Evolutionary conservation across 1,140 invertebrate species (phyloP).

Genomic region (Drosophila burlai): DNA sequence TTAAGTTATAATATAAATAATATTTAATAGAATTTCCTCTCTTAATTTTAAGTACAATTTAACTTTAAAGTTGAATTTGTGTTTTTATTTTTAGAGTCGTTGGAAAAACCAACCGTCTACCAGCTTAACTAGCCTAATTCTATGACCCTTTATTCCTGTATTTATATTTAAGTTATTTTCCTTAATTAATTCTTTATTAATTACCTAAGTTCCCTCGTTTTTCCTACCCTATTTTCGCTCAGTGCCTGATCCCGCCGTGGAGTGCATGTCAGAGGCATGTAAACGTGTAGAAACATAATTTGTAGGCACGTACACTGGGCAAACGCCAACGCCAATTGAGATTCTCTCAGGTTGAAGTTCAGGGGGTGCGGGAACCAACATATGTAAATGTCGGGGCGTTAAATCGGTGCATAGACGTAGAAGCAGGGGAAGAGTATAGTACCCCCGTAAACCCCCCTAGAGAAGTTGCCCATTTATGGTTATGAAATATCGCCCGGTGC

Average conservation of each 20-base stretch:
- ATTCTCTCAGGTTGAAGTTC: slow-evolving; percentile 44
- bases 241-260: slow-evolving; percentile 49
- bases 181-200: background rate
- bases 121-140: background rate
- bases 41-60: background rate
- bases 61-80: background rate
- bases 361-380: slow-evolving; percentile 49
- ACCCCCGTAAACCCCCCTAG: slow-evolving; percentile 6
- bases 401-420: slow-evolving; percentile 77
- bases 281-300: slow-evolving; percentile 83
- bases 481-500: slow-evolving; percentile 73
- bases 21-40: too few species aligned
- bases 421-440: background rate
- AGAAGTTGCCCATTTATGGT: slow-evolving; percentile 67
- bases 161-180: background rate
- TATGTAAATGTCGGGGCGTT: slow-evolving; percentile 83
- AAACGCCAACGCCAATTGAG: slow-evolving; percentile 79
- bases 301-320: slow-evolving; percentile 74
- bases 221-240: background rate
- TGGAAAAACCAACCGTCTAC: too few species aligned
- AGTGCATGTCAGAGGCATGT: slow-evolving; percentile 83
- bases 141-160: fast-evolving
- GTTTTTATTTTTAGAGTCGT: background rate
- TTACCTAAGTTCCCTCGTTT: background rate
- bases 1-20: background rate